Evolutionary conservation across 2,113 vertebrate species (phyloP), one percentile per base, ranked within the genome.

Genomic region (Xenopus tropicalis): DNA sequence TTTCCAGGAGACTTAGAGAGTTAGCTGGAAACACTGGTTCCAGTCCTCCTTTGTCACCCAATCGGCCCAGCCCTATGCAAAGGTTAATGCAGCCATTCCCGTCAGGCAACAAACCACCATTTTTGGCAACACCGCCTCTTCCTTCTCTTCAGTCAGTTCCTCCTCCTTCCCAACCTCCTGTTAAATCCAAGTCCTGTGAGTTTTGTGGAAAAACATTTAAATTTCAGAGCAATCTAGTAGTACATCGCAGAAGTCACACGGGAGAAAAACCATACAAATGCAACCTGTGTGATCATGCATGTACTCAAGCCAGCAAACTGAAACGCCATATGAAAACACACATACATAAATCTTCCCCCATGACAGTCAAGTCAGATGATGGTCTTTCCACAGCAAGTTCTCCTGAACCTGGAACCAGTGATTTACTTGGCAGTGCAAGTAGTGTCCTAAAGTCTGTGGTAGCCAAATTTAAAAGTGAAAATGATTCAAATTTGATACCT

Each of bases 291-390:
- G 97, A 99, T 87, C 97, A 99, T 7, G 97, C 97, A 65, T 99
- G 97, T 86, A 99, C 97, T 5, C 97, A 99, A 88, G 97, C 97
- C 80, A 98, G 97, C 91, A 99, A 99, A 85, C 88, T 99, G 74
- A 99, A 99, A 86, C 95, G 97, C 80, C 97, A 99, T 93, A 99
- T 99, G 97, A 99, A 99, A 87, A 99, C 97, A 11, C 97, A 99
- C 88, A 95, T 98, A 93, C 96, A 98, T 93, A 99, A 98, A 88
- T 95, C 96, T 1, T 98, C 97, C 16, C 96, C 97, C 65, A 95
- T 94, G 88, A 93, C 95, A 0, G 95, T 95, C 78, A 98, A 98
- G 86, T 99, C 97, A 0, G 97, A 99, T 2, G 97, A 99, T 0
- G 97, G 97, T 61, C 93, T 98, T 69, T 99, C 97, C 37, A 91